Conservation (phyloP, 2,113 vertebrate genomes). For the Piaya cayana region DNA sequence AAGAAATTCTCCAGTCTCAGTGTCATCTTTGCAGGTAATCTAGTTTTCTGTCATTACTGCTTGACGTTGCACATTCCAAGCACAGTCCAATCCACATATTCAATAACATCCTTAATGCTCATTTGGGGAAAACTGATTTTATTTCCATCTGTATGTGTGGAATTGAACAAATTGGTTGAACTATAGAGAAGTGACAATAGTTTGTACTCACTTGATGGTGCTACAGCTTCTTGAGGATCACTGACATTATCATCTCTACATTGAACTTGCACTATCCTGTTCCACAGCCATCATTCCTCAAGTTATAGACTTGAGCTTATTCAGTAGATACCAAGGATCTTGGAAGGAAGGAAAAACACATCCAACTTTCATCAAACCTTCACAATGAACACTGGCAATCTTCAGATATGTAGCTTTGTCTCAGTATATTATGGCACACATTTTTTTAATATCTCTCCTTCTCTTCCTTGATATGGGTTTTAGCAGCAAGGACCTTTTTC, state of each 20-base stretch:
- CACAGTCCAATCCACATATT: background rate
- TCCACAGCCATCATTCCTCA: background rate
- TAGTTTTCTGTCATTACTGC: background rate
- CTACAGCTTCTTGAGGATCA: background rate
- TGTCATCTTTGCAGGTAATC: background rate
- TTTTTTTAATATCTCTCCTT: background rate
- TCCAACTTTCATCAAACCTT: background rate
- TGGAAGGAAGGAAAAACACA: background rate
- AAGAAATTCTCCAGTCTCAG: background rate
- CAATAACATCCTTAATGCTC: background rate
- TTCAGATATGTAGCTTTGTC: background rate
- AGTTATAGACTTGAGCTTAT: background rate
- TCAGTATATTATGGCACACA: background rate
- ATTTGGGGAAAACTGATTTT: background rate
- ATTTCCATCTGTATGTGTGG: accelerated
- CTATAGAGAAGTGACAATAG: background rate
- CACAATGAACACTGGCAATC: background rate
- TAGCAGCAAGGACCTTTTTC: conserved; percentile 11
- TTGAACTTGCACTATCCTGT: background rate
- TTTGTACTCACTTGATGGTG: background rate
- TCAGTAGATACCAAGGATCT: background rate
- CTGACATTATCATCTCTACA: background rate
- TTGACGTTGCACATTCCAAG: background rate
- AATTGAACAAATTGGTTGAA: background rate
- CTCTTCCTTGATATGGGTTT: background rate